Percentiles rank a stretch among this genome's conserved stretches.
phyloP scores from a whole-genome alignment of 2,113 vertebrate genomes.

The Platysternon megacephalum region DNA sequence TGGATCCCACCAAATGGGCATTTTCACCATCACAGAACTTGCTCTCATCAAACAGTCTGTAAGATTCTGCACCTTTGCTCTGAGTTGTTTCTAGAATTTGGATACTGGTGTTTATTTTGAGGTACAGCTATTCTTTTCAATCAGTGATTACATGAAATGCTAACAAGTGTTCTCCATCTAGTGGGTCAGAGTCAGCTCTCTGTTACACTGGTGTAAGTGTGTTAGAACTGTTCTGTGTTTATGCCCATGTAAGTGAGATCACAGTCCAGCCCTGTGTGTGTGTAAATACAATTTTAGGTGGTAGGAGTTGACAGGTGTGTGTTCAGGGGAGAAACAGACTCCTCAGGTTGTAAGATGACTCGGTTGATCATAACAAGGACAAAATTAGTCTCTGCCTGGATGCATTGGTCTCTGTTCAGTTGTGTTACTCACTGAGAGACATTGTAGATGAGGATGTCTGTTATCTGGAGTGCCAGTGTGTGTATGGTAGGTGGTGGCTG shows the following conservation, averaged over 20 bases:
- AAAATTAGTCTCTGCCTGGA: not conserved
- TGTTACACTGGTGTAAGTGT: not conserved
- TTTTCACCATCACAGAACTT: not conserved
- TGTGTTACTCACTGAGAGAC: not conserved
- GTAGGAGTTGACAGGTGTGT: not conserved
- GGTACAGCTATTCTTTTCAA: not conserved
- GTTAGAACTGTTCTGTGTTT: not conserved
- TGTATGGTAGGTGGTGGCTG: rapidly evolving
- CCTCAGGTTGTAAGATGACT: not conserved
- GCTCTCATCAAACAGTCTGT: not conserved
- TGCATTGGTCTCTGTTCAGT: rapidly evolving
- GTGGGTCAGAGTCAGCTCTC: not conserved
- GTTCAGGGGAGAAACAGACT: not conserved
- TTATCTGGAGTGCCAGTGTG: not conserved
- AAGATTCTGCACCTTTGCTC: not conserved
- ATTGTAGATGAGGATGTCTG: rapidly evolving
- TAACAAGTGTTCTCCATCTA: not conserved
- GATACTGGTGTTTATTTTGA: not conserved
- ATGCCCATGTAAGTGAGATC: not conserved
- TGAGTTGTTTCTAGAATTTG: not conserved
- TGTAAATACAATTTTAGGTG: constrained; percentile 16
- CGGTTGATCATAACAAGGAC: not conserved
- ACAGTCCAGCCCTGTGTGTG: not conserved
- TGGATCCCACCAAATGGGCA: not conserved
- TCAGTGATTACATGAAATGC: not conserved